phyloP scores from a whole-genome alignment of 2,888 invertebrate species.

The Falcaria lacertinaria region DNA sequence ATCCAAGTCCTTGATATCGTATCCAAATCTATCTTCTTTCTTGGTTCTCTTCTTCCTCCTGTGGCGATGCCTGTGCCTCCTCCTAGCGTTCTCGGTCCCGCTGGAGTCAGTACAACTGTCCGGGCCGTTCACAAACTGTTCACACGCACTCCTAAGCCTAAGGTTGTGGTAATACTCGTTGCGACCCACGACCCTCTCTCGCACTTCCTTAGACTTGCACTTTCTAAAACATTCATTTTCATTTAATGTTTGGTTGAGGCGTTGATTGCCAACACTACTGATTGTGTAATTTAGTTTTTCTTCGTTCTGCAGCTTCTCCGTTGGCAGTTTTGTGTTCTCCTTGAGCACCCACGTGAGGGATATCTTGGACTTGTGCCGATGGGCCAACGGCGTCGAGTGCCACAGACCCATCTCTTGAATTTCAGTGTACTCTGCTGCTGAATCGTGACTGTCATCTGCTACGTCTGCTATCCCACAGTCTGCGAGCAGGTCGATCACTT shows the following conservation, averaged over 20 bases:
- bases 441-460: conserved; percentile 34
- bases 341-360: conserved; percentile 88
- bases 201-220: conserved; percentile 43
- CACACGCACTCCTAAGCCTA: conserved; percentile 63
- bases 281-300: conserved; percentile 32
- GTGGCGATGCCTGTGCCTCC: conserved; percentile 71
- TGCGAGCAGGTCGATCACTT: conserved; percentile 62
- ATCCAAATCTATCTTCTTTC: conserved; percentile 81
- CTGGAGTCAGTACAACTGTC: conserved; percentile 60
- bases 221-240: conserved; percentile 49
- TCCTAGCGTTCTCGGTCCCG: conserved; percentile 60
- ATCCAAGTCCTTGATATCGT: conserved; percentile 89
- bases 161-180: conserved; percentile 73
- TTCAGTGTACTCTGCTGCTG: conserved; percentile 63
- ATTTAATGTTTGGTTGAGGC: conserved; percentile 34
- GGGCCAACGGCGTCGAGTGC: conserved; percentile 69
- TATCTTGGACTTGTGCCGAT: conserved; percentile 81
- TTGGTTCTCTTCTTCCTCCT: conserved; percentile 52
- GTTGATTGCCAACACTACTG: conserved; percentile 32
- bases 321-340: conserved; percentile 52
- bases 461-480: conserved; percentile 50
- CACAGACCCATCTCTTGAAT: conserved; percentile 72
- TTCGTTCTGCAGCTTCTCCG: conserved; percentile 34
- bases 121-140: conserved; percentile 55
- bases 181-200: conserved; percentile 58